phyloP scores from a whole-genome alignment of 2,797 vertebrate species.

The Scyliorhinus canicula region DNA sequence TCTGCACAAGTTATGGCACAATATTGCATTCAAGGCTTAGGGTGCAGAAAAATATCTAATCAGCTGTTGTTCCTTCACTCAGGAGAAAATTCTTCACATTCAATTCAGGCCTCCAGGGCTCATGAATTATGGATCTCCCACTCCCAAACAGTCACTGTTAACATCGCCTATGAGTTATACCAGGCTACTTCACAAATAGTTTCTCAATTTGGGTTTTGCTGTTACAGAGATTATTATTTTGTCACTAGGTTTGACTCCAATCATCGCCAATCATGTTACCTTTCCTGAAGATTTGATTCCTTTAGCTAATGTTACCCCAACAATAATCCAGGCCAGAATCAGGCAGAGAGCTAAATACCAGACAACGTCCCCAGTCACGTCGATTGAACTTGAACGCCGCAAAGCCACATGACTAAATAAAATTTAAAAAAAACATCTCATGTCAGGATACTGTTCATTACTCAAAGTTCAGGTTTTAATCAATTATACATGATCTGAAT shows the following conservation, averaged over 20 bases:
- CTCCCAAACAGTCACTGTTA: not conserved
- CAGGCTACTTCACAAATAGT: no score
- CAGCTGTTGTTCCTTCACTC: not conserved
- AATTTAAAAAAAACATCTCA: not conserved
- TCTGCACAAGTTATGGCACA: not conserved
- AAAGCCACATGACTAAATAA: slow-evolving; percentile 68
- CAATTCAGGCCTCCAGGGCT: not conserved
- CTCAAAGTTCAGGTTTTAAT: not conserved
- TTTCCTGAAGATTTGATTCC: slow-evolving; percentile 98
- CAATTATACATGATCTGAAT: not conserved
- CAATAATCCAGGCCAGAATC: slow-evolving; percentile 73
- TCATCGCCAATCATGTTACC: slow-evolving; percentile 56
- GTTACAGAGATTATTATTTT: not conserved
- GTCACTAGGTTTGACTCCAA: not conserved
- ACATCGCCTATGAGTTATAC: not conserved
- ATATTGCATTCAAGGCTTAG: not conserved
- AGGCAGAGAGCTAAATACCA: slow-evolving; percentile 93
- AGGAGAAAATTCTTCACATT: not conserved
- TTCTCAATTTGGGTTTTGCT: not conserved
- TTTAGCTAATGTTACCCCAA: slow-evolving; percentile 70
- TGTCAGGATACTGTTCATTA: not conserved
- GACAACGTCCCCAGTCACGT: slow-evolving; percentile 78
- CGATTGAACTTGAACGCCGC: slow-evolving; percentile 69
- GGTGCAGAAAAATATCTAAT: not conserved
- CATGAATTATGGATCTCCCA: not conserved